A percentile compares a stretch with the other conserved stretches of the same genome.
phyloP scores from a whole-genome alignment of 2,113 vertebrate species.

The Tragelaphus scriptus region DNA sequence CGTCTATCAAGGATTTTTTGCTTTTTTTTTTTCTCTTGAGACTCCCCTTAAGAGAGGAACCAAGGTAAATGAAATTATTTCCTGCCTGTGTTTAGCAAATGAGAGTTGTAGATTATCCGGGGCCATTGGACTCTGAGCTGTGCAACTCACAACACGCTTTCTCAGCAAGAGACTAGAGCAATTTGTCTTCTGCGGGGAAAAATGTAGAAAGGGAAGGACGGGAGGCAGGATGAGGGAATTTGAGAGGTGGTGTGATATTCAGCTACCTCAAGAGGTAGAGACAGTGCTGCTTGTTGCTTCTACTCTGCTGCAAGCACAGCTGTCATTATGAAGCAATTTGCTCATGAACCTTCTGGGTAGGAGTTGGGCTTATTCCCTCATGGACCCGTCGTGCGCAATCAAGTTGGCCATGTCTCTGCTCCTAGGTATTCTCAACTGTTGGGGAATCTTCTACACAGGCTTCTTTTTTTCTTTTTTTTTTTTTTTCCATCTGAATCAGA shows the following conservation, averaged over 20 bases:
- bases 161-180: background rate
- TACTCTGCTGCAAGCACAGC: background rate
- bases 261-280: background rate
- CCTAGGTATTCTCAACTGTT: background rate
- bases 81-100: conserved; percentile 36
- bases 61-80: conserved; percentile 16
- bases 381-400: background rate
- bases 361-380: background rate
- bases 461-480: background rate
- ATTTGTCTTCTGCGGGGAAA: background rate
- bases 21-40: background rate
- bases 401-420: background rate
- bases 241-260: background rate
- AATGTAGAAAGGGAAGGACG: background rate
- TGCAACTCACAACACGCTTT: background rate
- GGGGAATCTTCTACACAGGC: background rate
- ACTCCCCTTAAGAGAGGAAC: background rate
- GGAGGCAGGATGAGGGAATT: background rate
- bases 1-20: background rate
- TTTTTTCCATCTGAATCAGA: background rate
- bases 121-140: background rate
- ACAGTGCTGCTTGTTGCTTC: background rate
- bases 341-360: background rate
- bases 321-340: background rate
- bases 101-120: background rate